Base-by-base conservation (phyloP, 2,888 invertebrate genomes). In the Drosophila setosimentum region DNA sequence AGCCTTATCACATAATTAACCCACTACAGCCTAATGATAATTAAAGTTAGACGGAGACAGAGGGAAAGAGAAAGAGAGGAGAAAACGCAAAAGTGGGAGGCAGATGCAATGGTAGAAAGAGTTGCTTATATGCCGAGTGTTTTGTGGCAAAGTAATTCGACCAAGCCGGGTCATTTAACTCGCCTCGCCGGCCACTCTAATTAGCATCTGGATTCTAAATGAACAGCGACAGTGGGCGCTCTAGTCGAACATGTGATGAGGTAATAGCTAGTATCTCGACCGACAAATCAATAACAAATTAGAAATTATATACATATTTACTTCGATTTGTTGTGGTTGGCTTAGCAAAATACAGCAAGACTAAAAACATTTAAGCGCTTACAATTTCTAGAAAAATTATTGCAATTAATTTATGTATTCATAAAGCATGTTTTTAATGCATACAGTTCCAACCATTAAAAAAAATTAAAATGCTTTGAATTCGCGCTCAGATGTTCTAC, bases 111-210 rank as follows among this genome's bases (percentile, higher is more conserved):
- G 42, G 21, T 42, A 11, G 53, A 54, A 37, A 42, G 45, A 32
- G 16, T 32, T 42, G 4, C 16, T 42, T 40, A 49, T 37, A 10
- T 37, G 18, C 6, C 10, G 27, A 21, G 45, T 60, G 35, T 54
- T 29, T 42, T 35, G 27, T 13, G 61, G 62, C 53, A 42, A 24
- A 58, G 45, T 50, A 50, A 72, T 55, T 67, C 64, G 50, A 49
- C 32, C 51, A 30, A 62, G 67, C 48, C 68, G 75, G 87, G 87
- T 87, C 84, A 85, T 87, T 84, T 84, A 87, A 84, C 85, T 55
- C 82, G 64, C 37, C 53, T 50, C 50, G 66, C 51, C 54, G 51
- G 30, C 27, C 66, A 82, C 76, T 74, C 62, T 80, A 80, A 82
- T 85, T 85, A 85, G 70, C 84, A 85, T 66, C 32, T 45, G 37